Evolutionary conservation across 2,888 invertebrate genomes (phyloP).

Genomic region (Phlogophora meticulosa): DNA sequence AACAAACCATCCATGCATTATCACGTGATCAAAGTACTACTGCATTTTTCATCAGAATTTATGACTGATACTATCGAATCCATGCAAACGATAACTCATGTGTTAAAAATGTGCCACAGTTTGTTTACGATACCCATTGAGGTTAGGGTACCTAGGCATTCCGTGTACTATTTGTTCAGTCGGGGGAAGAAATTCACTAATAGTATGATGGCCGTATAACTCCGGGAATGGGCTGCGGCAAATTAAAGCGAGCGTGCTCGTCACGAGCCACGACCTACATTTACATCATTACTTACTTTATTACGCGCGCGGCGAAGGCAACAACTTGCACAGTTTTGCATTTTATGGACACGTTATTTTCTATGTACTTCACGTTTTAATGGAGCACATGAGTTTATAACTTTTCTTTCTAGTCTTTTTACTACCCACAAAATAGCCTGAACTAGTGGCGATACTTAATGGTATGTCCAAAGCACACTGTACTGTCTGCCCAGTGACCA

Average conservation of each 20-base stretch:
- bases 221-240: conserved; percentile 47
- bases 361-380: conserved; percentile 38
- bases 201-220: conserved; percentile 38
- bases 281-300: conserved; percentile 73
- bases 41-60: not conserved
- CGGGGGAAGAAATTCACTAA: conserved; percentile 42
- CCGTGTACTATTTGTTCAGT: conserved; percentile 24
- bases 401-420: conserved; percentile 20
- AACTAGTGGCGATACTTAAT: not conserved
- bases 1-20: not conserved
- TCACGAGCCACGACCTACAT: conserved; percentile 72
- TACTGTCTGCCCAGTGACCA: not conserved
- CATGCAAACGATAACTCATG: not conserved
- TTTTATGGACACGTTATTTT: conserved; percentile 55
- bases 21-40: not conserved
- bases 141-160: conserved; percentile 1
- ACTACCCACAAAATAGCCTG: not conserved
- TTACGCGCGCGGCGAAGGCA: conserved; percentile 60
- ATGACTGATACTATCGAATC: not conserved
- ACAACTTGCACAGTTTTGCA: conserved; percentile 60
- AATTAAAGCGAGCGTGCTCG: conserved; percentile 65
- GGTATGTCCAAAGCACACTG: not conserved
- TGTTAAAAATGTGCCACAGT: not conserved
- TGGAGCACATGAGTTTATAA: conserved; percentile 36
- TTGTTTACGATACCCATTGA: not conserved